A percentile compares a stretch with the other conserved stretches of the same genome.
phyloP scores from a whole-genome alignment of 2,797 vertebrate species.

The Petrocephalus schoutedeni region DNA sequence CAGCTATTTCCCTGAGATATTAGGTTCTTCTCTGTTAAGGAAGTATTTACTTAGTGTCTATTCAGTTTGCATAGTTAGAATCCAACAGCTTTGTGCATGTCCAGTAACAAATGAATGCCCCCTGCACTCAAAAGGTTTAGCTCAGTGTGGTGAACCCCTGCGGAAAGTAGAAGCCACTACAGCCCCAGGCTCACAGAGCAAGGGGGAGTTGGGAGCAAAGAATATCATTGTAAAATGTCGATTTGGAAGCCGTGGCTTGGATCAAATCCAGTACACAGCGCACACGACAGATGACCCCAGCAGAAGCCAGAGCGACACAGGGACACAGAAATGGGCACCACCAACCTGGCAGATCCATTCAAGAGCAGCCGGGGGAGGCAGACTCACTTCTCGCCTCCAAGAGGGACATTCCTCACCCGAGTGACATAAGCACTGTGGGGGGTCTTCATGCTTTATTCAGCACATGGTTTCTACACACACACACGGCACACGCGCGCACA shows the following conservation, averaged over 20 bases:
- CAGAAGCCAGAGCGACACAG: slow-evolving; percentile 68
- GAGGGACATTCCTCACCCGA: slow-evolving; percentile 50
- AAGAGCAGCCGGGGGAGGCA: slow-evolving; percentile 68
- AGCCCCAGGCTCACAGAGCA: not conserved
- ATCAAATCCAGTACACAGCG: slow-evolving; percentile 77
- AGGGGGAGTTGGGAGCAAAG: slow-evolving; percentile 51
- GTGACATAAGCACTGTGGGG: slow-evolving; percentile 17
- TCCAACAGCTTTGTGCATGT: not conserved
- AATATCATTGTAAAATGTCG: slow-evolving; percentile 97
- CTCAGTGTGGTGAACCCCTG: not conserved
- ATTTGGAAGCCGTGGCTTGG: slow-evolving; percentile 76
- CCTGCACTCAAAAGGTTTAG: not conserved
- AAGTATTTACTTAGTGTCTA: not conserved
- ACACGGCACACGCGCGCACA: not conserved
- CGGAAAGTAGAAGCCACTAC: not conserved
- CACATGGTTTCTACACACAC: not conserved
- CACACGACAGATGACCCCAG: slow-evolving; percentile 76
- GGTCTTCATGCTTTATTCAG: not conserved
- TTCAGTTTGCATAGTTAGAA: not conserved
- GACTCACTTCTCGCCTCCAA: slow-evolving; percentile 68
- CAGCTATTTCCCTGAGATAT: not conserved
- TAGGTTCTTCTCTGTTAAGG: not conserved
- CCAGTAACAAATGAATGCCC: not conserved
- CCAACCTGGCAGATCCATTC: slow-evolving; percentile 91
- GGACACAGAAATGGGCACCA: slow-evolving; percentile 81